Evolutionary conservation across 2,797 vertebrate species (phyloP), one percentile per base, ranked within the genome.

Genomic region (Chaetophractus vellerosus): DNA sequence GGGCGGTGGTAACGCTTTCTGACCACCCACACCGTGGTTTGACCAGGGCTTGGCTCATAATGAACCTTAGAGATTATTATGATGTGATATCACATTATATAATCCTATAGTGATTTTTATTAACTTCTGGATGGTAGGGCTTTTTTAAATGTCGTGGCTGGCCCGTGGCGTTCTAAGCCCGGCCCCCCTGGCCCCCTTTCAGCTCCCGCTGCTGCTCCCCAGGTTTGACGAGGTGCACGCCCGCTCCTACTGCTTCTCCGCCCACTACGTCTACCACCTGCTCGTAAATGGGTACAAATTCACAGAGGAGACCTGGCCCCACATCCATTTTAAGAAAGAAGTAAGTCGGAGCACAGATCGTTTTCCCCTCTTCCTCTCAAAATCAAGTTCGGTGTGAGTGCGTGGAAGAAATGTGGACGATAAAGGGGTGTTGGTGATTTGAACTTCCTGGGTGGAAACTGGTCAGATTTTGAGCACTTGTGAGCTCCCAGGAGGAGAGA

Each of bases 281-380:
- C 98, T 99, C 26, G 95, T 98, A 28, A 98, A 98, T 0, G 99
- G 99, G 45, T 99, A 99, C 98, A 99, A 99, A 96, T 99, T 99
- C 96, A 98, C 99, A 33, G 75, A 94, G 6, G 97, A 98, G 41
- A 99, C 98, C 64, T 99, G 99, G 99, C 98, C 98, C 93, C 98
- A 98, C 64, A 99, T 99, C 83, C 66, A 91, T 45, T 99, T 99
- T 97, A 97, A 99, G 97, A 99, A 98, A 97, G 97, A 99, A 98
- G 99, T 99, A 97, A 98, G 98, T 97, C 87, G 9, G 69, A 69
- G n/a, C 18, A 45, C 87, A 41, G 41, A 55, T 78, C 2, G 1
- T 61, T 79, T 64, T n/a, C 36, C 69, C 28, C 15, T 95, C 19
- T 83, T 48, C 19, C 63, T 93, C 19, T 72, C 71, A 38, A 61